phyloP scores from a whole-genome alignment of 92 coral and sea anemone genomes.

The Epizoanthus fatuus region DNA sequence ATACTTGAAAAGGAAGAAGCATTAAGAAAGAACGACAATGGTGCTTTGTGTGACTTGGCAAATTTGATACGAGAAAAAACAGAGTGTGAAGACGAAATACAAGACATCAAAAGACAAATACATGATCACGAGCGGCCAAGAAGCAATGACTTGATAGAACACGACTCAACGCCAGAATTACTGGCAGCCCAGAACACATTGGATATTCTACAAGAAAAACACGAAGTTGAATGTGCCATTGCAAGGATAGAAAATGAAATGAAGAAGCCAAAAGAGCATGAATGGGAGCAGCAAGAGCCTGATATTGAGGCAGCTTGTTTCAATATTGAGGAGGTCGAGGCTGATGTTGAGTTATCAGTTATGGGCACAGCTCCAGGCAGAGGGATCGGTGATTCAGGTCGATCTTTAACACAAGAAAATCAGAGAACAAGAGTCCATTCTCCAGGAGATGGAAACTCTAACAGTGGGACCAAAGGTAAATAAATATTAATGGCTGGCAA shows the following conservation, averaged over 20 bases:
- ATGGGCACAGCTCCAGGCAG: neutral
- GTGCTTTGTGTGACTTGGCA: neutral
- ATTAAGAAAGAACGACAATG: neutral
- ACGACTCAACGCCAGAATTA: neutral
- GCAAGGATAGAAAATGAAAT: slow-evolving; percentile 33
- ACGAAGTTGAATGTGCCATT: slow-evolving; percentile 33
- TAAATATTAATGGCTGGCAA: neutral
- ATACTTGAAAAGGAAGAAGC: slow-evolving; percentile 5
- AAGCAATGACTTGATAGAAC: neutral
- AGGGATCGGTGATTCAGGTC: neutral
- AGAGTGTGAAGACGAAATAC: slow-evolving; percentile 13
- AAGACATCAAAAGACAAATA: slow-evolving; percentile 49
- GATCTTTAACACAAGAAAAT: neutral
- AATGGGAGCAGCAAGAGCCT: neutral
- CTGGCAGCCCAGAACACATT: slow-evolving; percentile 37
- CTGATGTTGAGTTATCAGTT: neutral
- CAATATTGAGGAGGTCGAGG: neutral
- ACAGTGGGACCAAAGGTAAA: slow-evolving; percentile 4
- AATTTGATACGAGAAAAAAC: slow-evolving; percentile 5
- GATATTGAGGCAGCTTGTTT: neutral
- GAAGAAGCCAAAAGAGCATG: slow-evolving; percentile 25
- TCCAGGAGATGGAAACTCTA: slow-evolving; percentile 22
- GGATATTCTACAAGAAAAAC: slow-evolving; percentile 32
- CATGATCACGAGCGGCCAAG: neutral
- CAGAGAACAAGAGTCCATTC: neutral